Base-by-base conservation (phyloP, 2,888 invertebrate species). In the Villa cingulata region DNA sequence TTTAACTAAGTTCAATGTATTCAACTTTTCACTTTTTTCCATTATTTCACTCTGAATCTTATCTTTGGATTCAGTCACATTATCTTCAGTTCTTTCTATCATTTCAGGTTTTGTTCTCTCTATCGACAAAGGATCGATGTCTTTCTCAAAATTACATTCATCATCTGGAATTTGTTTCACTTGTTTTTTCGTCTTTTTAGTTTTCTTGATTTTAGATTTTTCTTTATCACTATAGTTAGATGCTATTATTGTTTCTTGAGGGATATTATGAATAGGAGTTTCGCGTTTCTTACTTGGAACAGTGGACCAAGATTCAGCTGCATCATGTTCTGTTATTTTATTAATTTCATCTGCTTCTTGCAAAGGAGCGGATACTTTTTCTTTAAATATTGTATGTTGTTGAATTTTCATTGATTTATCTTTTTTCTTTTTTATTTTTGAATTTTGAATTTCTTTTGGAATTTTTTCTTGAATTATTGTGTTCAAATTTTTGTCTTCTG, bases 271-370 rank as follows among this genome's bases (percentile, higher is more conserved):
- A 19, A 15, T 19, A 14, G 19, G 10, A 41, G 7, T 15, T 20
- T 51, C 49, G 50, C 52, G 53, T 38, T 49, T 56, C 40, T 50
- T 51, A 16, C 52, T 51, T 15, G 37, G 18, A 18, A 46, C 37
- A 10, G n/a, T 16, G 2, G 34, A 34, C 42, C 42, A 42, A 10
- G 18, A 32, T 12, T 32, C n/a, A n/a, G n/a, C 34, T 42, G 34
- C 32, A 16, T 16, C 17, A 23, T 37, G 19, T 41, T 36, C 37
- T 19, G 6, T 6, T 19, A 23, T 4, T 29, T 4, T 4, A 36
- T 9, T 12, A 18, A 1, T 36, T 10, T 41, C 41, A 9, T 36
- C 34, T 2, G 18, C 16, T 34, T 32, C 19, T 23, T 6, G 23
- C 7, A n/a, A n/a, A n/a, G 23, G 7, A 23, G 7, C 23, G 4